phyloP scores from a whole-genome alignment of 2,888 invertebrate species.

The Drosophila atroscutellata region DNA sequence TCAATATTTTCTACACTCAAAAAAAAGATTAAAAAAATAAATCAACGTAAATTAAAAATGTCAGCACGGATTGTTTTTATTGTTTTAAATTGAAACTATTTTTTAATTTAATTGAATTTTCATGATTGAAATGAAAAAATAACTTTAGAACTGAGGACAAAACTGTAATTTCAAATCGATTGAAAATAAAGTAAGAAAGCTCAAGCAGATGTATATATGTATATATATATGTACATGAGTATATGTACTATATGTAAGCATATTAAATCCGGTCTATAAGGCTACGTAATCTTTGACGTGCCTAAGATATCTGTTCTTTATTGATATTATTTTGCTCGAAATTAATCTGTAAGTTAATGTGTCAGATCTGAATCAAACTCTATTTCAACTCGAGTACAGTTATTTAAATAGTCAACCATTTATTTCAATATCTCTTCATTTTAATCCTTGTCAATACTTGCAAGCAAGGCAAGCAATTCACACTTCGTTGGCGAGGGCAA shows the following conservation, averaged over 20 bases:
- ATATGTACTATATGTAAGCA: no score
- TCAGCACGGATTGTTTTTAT: background rate
- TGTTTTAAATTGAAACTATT: background rate
- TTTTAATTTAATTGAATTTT: background rate
- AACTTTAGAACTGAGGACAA: background rate
- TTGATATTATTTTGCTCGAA: no score
- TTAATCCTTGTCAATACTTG: background rate
- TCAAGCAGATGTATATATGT: no score
- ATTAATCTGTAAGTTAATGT: background rate
- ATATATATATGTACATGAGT: no score
- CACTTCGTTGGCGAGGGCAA: constrained; percentile 12
- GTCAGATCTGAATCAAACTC: background rate
- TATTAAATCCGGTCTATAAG: no score
- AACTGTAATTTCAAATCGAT: background rate
- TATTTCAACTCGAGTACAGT: background rate
- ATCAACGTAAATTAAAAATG: background rate
- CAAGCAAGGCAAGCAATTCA: background rate
- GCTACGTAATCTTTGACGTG: background rate
- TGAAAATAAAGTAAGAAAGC: background rate
- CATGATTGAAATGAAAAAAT: background rate
- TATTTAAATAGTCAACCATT: background rate
- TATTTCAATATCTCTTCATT: background rate
- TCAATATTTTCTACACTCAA: background rate
- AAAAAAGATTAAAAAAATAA: background rate
- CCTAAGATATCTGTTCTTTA: background rate